Conservation (phyloP, 2,797 vertebrate species). For the Phoebastria nigripes region DNA sequence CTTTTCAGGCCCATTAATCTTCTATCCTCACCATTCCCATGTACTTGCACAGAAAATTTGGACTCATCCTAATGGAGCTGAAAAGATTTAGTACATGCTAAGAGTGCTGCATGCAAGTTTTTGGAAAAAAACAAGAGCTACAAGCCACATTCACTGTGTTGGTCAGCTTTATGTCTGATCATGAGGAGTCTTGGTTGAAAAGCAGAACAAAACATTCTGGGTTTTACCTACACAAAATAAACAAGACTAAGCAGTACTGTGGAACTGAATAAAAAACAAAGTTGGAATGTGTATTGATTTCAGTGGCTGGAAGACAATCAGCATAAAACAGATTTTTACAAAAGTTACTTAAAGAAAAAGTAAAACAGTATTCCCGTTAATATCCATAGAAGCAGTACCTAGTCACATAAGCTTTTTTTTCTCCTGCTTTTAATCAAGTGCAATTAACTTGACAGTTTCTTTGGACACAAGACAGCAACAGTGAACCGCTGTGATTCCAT, state of each 20-base stretch:
- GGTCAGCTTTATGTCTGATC: neutral
- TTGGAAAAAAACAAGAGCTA: neutral
- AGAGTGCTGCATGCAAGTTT: fast-evolving
- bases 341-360: neutral
- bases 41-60: neutral
- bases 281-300: neutral
- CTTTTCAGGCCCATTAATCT: neutral
- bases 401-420: neutral
- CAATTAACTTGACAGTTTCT: neutral
- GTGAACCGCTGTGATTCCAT: neutral
- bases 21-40: neutral
- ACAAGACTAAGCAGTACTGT: neutral
- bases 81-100: neutral
- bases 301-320: neutral
- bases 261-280: neutral
- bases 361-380: neutral
- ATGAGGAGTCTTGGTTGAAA: neutral
- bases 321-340: neutral
- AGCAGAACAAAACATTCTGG: neutral
- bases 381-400: neutral
- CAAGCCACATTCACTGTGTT: neutral
- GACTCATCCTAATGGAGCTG: neutral
- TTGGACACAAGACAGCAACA: neutral
- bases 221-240: neutral
- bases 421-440: neutral